Evolutionary conservation across 2,888 invertebrate species (phyloP), one percentile per base, ranked within the genome.

Genomic region (Terebella lapidaria): DNA sequence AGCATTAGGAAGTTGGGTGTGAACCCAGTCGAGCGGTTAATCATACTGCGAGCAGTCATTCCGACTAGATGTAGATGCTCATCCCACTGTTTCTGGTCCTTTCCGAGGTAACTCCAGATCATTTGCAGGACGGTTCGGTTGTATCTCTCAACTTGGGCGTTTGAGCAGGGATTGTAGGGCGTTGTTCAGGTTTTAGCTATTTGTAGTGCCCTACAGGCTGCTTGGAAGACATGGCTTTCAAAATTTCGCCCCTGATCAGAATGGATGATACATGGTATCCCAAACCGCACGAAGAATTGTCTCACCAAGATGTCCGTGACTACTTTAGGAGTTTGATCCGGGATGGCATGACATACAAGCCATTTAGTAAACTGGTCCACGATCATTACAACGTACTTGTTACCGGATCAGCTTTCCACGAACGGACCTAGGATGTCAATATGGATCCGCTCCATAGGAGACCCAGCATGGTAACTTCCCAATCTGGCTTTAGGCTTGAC

Each of bases 91-190:
- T 20, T 5, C 28, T 28, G 18, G n/a, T 29, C 24, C 2, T 29
- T 4, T 4, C 10, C 28, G 3, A 54, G 20, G n/a, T 54, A 56
- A 24, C 45, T 3, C 18, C 56, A 18, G 56, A 56, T 22, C 4
- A 45, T 2, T 2, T 1, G 18, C 3, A 56, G 1, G 22, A 56
- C 10, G 18, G 45, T 46, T 2, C 51, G 18, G 29, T 61, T 61
- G 26, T 58, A 61, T 3, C 57, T 20, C 27, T 63, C 63, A n/a
- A 57, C 60, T 25, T 63, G 63, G 2, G 60, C 63, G 27, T 63
- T 63, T 1, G 58, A 49, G 18, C 45, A 56, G 25, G 63, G 58
- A 10, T 49, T 49, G 27, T 58, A 63, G 4, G 59, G 63, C 18
- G 63, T 63, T 5, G 63, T 63, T 4, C 61, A 5, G 2, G 57